phyloP scores from a whole-genome alignment of 1,140 invertebrate genomes.

The Nasonia vitripennis region DNA sequence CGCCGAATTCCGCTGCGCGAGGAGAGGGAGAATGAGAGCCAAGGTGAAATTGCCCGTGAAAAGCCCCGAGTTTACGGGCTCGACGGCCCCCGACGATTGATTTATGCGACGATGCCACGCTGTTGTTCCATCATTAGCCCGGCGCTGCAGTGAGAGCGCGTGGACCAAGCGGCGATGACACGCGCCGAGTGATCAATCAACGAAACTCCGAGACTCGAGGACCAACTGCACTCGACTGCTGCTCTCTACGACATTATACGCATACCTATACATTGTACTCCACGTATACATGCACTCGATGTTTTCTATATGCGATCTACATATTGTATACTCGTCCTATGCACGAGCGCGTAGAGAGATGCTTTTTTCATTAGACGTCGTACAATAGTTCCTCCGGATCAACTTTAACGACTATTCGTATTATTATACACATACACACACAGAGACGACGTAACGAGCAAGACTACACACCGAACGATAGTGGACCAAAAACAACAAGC shows the following conservation, averaged over 20 bases:
- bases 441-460: not conserved
- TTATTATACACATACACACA: not conserved
- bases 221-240: not conserved
- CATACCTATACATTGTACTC: no score
- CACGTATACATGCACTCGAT: not conserved
- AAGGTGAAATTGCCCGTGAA: constrained; percentile 21
- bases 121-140: not conserved
- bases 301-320: not conserved
- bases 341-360: not conserved
- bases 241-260: not conserved
- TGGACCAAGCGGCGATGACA: not conserved
- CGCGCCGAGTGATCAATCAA: not conserved
- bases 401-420: not conserved
- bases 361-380: not conserved
- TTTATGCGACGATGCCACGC: not conserved
- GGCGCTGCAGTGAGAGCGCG: not conserved
- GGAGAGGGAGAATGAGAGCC: not conserved
- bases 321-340: not conserved
- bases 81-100: not conserved
- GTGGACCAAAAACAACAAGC: not conserved
- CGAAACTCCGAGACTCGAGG: not conserved
- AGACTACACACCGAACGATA: not conserved
- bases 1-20: not conserved
- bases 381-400: not conserved
- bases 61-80: not conserved